Evolutionary conservation across 92 coral and sea anemone species (phyloP), one percentile per base, ranked within the genome.

Genomic region (Parazoanthus darwini): DNA sequence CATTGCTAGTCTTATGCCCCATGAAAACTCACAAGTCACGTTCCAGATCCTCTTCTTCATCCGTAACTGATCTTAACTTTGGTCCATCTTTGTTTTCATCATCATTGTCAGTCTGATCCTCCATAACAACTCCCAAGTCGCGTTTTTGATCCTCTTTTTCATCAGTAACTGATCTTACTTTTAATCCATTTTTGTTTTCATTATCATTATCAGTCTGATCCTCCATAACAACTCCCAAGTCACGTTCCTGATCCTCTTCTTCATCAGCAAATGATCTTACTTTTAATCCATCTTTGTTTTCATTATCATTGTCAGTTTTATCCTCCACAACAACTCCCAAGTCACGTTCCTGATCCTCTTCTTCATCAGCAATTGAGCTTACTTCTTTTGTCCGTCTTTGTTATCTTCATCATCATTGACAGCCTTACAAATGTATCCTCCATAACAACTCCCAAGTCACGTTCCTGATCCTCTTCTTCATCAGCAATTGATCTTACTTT

Each of bases 201-300:
- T 76, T n/a, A 39, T 75, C 79, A n/a, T n/a, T n/a, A 76, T 39
- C 79, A 76, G 18, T 43, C 23, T 16, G 15, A 58, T 96, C 98
- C 74, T 96, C 98, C 13, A 96, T 92, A 38, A 43, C n/a, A 44
- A 8, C 50, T 44, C 50, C 5, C 50, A 44, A 8, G 50, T 44
- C 50, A 44, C 6, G 50, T 44, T n/a, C 50, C 23, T 25, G 25
- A 36, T 39, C 79, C 50, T n/a, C 42, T 16, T 7, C 2, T n/a
- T 8, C 50, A 6, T 36, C 20, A 75, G 6, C 8, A 36, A 36
- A 0, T 14, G 68, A 59, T 59, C 25, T 59, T 16, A 97, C 99
- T 92, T 97, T 97, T n/a, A 98, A 94, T 86, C 94, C 95, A 79
- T 95, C 97, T 77, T 94, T 96, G 25, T 42, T 22, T 39, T 7